Base-by-base conservation (phyloP, 2,888 invertebrate genomes). In the Lottia scabra region DNA sequence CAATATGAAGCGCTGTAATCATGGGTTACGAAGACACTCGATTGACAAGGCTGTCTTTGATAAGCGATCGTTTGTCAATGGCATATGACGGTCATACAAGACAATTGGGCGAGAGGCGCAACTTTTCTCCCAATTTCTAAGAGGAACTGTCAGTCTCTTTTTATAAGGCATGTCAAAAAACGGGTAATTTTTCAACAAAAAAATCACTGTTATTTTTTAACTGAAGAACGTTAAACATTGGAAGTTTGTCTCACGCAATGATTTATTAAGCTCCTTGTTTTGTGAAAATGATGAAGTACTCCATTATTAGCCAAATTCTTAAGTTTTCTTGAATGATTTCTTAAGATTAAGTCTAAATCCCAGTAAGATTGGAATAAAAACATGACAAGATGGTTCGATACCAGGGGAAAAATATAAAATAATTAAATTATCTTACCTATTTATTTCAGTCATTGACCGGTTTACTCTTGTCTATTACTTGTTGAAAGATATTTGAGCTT, bases 81-180 rank as follows among this genome's bases (percentile, higher is more conserved):
- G 56, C 56, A 56, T 56, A 56, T 56, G 56, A 56, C 56, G 56
- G 56, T 15, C 23, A 56, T 56, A 56, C 56, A 56, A 56, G 56
- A 56, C 19, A 56, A 56, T 56, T 56, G 56, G 56, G 56, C 56
- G 56, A 56, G 56, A 56, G 56, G 56, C 56, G 56, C 19, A 56
- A 56, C 23, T 56, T 56, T 56, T 56, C 56, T 56, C 56, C 23
- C 56, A 13, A 38, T 38, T 56, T 56, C 19, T 23, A 56, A 56
- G 23, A 23, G 23, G 56, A 56, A 56, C 56, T 56, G 56, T 56
- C 56, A 56, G 19, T 56, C 56, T 10, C 15, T 56, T 56, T 56
- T 56, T 56, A 56, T 23, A 56, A 56, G 56, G 56, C 56, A 23
- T 56, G 56, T 56, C 56, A 56, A 56, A n/a, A 56, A 19, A 10